phyloP scores from a whole-genome alignment of 2,113 vertebrate species.

The Piprites chloris region DNA sequence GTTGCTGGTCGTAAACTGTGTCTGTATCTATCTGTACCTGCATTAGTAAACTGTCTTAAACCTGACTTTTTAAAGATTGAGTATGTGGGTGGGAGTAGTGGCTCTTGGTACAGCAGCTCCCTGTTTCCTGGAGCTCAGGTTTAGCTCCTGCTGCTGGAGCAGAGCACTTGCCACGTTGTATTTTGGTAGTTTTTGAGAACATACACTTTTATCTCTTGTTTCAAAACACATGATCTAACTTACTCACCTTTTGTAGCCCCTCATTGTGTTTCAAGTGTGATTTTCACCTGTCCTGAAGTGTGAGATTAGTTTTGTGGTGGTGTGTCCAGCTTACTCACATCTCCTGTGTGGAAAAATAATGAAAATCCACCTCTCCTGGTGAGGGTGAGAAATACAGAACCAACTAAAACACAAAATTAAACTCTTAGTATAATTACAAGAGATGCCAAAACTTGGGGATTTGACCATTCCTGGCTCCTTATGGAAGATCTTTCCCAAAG shows the following conservation, averaged over 20 bases:
- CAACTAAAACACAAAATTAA: not conserved
- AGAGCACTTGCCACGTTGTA: not conserved
- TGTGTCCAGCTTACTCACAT: not conserved
- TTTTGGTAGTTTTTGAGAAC: not conserved
- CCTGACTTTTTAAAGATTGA: not conserved
- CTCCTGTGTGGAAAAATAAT: not conserved
- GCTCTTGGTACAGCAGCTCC: not conserved
- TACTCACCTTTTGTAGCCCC: not conserved
- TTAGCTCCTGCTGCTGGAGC: not conserved
- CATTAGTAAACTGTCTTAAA: not conserved
- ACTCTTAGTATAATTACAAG: not conserved
- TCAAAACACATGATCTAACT: not conserved
- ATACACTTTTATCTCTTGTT: not conserved
- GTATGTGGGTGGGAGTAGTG: not conserved
- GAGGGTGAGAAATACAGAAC: not conserved
- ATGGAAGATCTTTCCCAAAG: not conserved
- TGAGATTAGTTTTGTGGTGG: not conserved
- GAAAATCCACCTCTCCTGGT: not conserved
- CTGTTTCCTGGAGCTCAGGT: not conserved
- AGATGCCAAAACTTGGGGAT: not conserved
- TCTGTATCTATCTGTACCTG: not conserved
- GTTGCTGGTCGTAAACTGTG: not conserved
- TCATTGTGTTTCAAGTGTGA: not conserved
- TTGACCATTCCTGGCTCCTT: not conserved
- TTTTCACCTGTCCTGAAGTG: not conserved